Conservation (phyloP, 2,888 invertebrate genomes). For the Oscheius onirici region DNA sequence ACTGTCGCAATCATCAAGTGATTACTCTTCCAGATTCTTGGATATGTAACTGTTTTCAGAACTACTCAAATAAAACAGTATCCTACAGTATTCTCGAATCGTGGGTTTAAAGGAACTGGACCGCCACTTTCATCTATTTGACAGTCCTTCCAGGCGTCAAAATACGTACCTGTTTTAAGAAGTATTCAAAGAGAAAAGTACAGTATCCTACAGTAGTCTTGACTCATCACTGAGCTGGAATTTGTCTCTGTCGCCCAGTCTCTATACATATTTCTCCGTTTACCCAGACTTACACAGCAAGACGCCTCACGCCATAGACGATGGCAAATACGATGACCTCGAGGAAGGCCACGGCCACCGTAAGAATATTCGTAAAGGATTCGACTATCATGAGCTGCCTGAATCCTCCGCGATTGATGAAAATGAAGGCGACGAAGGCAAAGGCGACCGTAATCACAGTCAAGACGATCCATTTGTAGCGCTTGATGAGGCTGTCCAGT, state of each 20-base stretch:
- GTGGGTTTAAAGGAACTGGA: too few relatives aligned
- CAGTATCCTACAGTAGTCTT: too few relatives aligned
- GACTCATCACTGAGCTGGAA: too few relatives aligned
- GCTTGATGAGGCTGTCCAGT: not conserved
- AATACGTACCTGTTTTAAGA: too few relatives aligned
- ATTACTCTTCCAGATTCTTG: too few relatives aligned
- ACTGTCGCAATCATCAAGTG: too few relatives aligned
- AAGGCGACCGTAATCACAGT: not conserved
- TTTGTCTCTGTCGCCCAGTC: not conserved
- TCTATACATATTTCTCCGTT: not conserved
- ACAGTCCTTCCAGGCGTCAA: too few relatives aligned
- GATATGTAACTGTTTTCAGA: too few relatives aligned
- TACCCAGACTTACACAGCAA: slow-evolving; percentile 8
- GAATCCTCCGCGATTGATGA: not conserved
- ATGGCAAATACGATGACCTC: not conserved
- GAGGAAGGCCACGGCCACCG: not conserved
- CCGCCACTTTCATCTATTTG: too few relatives aligned
- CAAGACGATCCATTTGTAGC: not conserved
- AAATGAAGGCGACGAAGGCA: not conserved
- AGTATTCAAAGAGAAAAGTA: too few relatives aligned
- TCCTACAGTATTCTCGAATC: too few relatives aligned
- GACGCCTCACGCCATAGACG: slow-evolving; percentile 2
- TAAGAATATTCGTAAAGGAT: not conserved
- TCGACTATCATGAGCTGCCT: not conserved
- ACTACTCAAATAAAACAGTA: too few relatives aligned